Evolutionary conservation across 2,797 vertebrate genomes (phyloP).

Genomic region (Bovichtus variegatus): DNA sequence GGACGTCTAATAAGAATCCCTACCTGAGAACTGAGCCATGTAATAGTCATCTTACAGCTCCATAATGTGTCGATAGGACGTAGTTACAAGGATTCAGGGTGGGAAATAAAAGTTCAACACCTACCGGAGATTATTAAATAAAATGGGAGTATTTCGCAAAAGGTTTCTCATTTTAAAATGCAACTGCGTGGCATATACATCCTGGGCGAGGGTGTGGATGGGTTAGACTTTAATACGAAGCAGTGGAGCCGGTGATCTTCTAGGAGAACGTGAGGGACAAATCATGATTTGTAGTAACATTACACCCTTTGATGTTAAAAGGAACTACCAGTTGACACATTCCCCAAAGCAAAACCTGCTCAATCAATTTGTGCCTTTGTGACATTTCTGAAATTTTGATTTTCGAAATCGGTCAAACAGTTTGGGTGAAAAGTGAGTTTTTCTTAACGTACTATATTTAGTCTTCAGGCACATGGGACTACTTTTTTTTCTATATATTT

Average conservation of each 20-base stretch:
- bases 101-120: constrained; percentile 37
- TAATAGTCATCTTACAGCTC: constrained; percentile 44
- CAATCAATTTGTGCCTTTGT: too few relatives aligned
- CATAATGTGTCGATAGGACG: constrained; percentile 15
- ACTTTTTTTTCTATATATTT: too few relatives aligned
- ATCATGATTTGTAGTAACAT: background rate
- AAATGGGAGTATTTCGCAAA: constrained; percentile 20
- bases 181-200: background rate
- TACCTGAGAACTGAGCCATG: constrained; percentile 40
- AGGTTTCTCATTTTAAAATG: constrained; percentile 1
- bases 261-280: background rate
- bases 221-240: background rate
- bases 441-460: too few relatives aligned
- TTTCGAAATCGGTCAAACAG: too few relatives aligned
- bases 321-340: background rate
- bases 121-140: constrained; percentile 38
- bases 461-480: too few relatives aligned
- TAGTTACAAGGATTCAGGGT: constrained; percentile 10
- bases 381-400: too few relatives aligned
- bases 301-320: background rate
- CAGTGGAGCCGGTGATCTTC: background rate
- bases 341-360: background rate
- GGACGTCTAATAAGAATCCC: constrained; percentile 32
- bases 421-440: too few relatives aligned
- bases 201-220: background rate